Percentiles rank a stretch among this genome's conserved stretches.
phyloP scores from a whole-genome alignment of 1,140 invertebrate genomes.

The Micrasema minimum region DNA sequence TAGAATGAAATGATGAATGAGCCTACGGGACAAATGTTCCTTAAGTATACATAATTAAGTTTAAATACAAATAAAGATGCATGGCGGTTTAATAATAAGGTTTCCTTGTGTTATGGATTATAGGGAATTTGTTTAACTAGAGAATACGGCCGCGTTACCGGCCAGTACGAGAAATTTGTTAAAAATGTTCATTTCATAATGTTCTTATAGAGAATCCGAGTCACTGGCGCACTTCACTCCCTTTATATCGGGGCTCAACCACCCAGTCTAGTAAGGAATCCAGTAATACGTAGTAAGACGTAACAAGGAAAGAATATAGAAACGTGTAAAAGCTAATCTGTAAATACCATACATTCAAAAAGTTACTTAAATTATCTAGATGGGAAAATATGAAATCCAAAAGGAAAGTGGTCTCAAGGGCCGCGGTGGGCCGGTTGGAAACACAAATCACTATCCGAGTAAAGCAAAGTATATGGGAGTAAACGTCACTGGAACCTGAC shows the following conservation, averaged over 20 bases:
- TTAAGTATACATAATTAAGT: constrained; percentile 45
- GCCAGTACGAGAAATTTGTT: constrained; percentile 48
- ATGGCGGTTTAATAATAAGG: constrained; percentile 51
- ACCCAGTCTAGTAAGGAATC: not conserved
- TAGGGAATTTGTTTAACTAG: constrained; percentile 49
- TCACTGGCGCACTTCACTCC: constrained; percentile 7
- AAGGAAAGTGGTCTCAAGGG: not conserved
- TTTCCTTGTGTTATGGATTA: constrained; percentile 40
- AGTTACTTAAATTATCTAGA: constrained; percentile 38
- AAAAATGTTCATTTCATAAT: constrained; percentile 49
- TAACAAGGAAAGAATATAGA: constrained; percentile 41
- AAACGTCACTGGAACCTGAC: constrained; percentile 46
- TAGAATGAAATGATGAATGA: constrained; percentile 47
- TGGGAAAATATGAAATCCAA: constrained; percentile 26
- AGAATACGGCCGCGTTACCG: constrained; percentile 37
- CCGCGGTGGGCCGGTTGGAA: too few species aligned
- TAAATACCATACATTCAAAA: constrained; percentile 37
- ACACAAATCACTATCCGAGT: not conserved
- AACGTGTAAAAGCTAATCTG: constrained; percentile 40
- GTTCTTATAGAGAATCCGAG: constrained; percentile 40
- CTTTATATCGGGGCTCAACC: too few species aligned
- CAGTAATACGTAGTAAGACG: constrained; percentile 10
- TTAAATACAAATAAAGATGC: constrained; percentile 51
- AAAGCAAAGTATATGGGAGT: not conserved
- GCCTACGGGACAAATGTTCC: constrained; percentile 50